Base-by-base conservation (phyloP, 2,113 vertebrate genomes). In the Pundamilia nyererei region DNA sequence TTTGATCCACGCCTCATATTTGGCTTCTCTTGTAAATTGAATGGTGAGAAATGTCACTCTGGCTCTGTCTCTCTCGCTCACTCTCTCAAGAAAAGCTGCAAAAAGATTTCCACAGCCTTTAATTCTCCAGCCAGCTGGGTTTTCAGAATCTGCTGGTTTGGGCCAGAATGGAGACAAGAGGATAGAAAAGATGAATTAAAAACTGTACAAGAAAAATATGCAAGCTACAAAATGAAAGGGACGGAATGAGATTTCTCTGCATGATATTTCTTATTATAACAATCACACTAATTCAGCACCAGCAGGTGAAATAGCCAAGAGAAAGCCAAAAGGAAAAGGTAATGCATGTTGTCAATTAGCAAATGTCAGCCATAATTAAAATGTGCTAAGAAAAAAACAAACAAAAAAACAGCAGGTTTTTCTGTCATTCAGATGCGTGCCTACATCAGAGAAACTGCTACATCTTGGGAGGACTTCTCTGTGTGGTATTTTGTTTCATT, bases 281-380 rank as follows among this genome's bases (percentile, higher is more conserved):
- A 91, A 93, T 91, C 89, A 89, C 86, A 70, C 90, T 91, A 85
- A 89, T 86, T 93, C 87, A 88, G 93, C 92, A 95, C 90, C 90
- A 95, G 77, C 90, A 92, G 93, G 93, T 94, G 86, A 93, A 92
- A 90, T 85, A 89, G 87, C 90, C 70, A 80, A 85, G 79, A 84
- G 65, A 80, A 45, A 79, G 84, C 87, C 86, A 81, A 47, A 86
- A 90, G 91, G 58, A 82, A 65, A 42, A 7, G 9, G 15, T 55
- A 53, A 82, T 70, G 68, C 86, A 90, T 87, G 87, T 85, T 93
- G 93, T 88, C 82, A 94, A 94, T 93, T 85, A 93, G 88, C 88
- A 91, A 51, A 91, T 93, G 92, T 93, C 91, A 91, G 86, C 85
- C 45, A 42, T 93, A 92, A 95, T 95, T 93, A 94, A 92, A 94